Percentiles rank a stretch among this genome's conserved stretches.
Conservation (phyloP, 2,888 invertebrate species). For the Sylvicola cinctus region DNA sequence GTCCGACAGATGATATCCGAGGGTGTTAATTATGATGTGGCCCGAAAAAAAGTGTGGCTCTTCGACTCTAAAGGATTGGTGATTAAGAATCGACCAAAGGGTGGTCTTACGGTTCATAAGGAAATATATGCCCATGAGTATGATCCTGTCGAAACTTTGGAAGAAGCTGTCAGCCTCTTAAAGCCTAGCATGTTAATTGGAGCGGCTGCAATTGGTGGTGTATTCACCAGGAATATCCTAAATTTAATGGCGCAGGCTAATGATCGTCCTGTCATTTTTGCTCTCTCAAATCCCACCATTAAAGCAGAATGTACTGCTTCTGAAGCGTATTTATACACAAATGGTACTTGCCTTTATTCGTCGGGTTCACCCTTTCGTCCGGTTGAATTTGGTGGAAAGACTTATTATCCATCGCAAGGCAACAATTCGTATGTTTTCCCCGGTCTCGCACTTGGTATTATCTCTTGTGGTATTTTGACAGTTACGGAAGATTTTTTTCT, state of each 20-base stretch:
- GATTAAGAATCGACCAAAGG: slow-evolving; percentile 66
- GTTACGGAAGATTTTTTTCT: no score
- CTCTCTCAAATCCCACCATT: no score
- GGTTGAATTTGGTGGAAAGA: no score
- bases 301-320: slow-evolving; percentile 99
- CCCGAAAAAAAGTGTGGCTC: slow-evolving; percentile 73
- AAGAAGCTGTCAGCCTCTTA: slow-evolving; percentile 57
- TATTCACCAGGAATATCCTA: slow-evolving; percentile 76
- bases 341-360: slow-evolving; percentile 82
- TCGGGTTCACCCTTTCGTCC: slow-evolving; percentile 91
- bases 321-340: slow-evolving; percentile 71
- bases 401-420: no score
- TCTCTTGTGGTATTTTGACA: no score
- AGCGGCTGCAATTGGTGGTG: slow-evolving; percentile 81
- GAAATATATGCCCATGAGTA: slow-evolving; percentile 58
- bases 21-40: slow-evolving; percentile 54
- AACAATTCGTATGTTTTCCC: no score
- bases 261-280: slow-evolving; percentile 70
- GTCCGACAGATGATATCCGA: slow-evolving; percentile 82
- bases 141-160: slow-evolving; percentile 51
- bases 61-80: slow-evolving; percentile 91
- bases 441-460: no score
- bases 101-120: slow-evolving; percentile 64
- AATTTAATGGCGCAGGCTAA: slow-evolving; percentile 67
- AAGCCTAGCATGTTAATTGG: slow-evolving; percentile 86